Evolutionary conservation across 2,888 invertebrate species (phyloP).

Genomic region (Mythimna impura): DNA sequence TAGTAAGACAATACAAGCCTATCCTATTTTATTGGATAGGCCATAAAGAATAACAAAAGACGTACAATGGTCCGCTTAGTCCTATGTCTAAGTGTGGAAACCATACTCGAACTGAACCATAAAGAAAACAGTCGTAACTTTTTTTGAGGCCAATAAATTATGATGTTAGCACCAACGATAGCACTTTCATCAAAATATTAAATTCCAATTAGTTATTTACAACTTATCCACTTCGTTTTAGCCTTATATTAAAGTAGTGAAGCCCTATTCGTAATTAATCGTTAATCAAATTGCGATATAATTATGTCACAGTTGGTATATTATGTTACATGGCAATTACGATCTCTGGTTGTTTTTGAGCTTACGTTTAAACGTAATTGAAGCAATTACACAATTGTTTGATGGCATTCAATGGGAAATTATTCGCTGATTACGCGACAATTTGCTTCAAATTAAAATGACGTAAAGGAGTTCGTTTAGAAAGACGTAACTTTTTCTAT

Average conservation of each 20-base stretch:
- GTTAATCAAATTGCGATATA: neutral
- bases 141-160: too few relatives aligned
- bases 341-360: constrained; percentile 29
- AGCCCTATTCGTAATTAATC: constrained; percentile 17
- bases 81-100: too few relatives aligned
- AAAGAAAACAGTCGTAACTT: neutral
- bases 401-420: constrained; percentile 39
- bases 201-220: neutral
- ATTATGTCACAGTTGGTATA: constrained; percentile 27
- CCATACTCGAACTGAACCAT: too few relatives aligned
- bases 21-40: too few relatives aligned
- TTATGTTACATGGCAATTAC: constrained; percentile 38
- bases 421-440: constrained; percentile 12
- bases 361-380: constrained; percentile 30
- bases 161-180: neutral
- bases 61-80: too few relatives aligned
- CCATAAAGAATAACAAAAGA: too few relatives aligned
- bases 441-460: constrained; percentile 6
- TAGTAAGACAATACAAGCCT: neutral
- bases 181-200: constrained; percentile 7
- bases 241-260: neutral
- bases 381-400: constrained; percentile 40
- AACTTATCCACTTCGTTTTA: neutral
- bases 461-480: neutral
- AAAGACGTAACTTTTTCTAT: neutral